Evolutionary conservation across 2,113 vertebrate species (phyloP).

Genomic region (Pelecanoides urinatrix): DNA sequence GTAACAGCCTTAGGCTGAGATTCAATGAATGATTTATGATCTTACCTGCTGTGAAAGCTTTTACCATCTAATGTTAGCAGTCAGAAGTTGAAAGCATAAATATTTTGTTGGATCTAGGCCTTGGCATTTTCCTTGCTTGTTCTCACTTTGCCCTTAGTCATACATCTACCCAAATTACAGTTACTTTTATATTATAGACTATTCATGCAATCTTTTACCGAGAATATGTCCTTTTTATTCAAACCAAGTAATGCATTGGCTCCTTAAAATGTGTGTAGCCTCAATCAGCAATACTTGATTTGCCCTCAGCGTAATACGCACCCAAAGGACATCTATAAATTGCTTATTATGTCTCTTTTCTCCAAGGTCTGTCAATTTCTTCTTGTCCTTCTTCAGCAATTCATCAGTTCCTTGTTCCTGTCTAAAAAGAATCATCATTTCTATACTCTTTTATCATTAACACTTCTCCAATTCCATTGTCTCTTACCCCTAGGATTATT

Average conservation of each 20-base stretch:
- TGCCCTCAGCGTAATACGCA: background rate
- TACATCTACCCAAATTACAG: background rate
- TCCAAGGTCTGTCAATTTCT: background rate
- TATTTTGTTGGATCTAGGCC: background rate
- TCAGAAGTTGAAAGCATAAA: slow-evolving; percentile 23
- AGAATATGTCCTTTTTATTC: background rate
- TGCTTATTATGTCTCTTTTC: background rate
- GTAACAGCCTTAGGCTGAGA: background rate
- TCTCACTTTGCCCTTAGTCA: slow-evolving; percentile 24
- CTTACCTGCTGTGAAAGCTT: slow-evolving; percentile 20
- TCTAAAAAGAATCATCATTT: background rate
- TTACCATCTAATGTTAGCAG: slow-evolving; percentile 7
- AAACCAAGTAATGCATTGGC: background rate
- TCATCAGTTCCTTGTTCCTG: background rate
- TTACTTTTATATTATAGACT: background rate
- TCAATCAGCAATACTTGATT: background rate
- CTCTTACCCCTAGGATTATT: background rate
- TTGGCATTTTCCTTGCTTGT: background rate
- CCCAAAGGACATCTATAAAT: background rate
- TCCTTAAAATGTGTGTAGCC: background rate
- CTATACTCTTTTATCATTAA: background rate
- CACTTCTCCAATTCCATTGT: background rate
- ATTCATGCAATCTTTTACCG: background rate
- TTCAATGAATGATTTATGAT: slow-evolving; percentile 17
- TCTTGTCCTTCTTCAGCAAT: background rate